Conservation (phyloP, 1,140 invertebrate species). For the Ditylenchus dipsaci region DNA sequence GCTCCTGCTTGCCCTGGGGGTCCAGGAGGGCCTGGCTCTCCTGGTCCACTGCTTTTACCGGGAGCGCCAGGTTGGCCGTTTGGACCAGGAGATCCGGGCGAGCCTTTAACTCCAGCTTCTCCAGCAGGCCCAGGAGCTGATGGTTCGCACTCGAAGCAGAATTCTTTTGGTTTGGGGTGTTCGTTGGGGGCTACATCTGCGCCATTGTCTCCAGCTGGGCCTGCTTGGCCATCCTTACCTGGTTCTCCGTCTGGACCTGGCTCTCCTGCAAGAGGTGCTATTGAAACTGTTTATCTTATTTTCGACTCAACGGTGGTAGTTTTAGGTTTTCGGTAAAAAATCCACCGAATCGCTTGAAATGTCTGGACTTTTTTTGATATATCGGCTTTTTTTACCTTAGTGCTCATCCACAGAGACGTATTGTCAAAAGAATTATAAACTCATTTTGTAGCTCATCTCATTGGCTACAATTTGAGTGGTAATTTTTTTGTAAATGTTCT, state of each 20-base stretch:
- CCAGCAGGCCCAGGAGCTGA: conserved; percentile 16
- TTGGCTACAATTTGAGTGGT: too few relatives aligned
- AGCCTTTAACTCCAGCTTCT: conserved; percentile 1
- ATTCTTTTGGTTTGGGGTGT: conserved; percentile 11
- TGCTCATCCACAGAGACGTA: too few relatives aligned
- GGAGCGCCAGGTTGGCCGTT: conserved; percentile 20
- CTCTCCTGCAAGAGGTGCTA: background rate
- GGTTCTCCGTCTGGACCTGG: conserved; percentile 23
- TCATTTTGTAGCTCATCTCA: too few relatives aligned
- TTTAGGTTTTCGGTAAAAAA: too few relatives aligned
- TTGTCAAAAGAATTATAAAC: too few relatives aligned
- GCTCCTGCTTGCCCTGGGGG: background rate
- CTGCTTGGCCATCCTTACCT: conserved; percentile 11
- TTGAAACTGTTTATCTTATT: too few relatives aligned
- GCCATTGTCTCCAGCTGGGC: conserved; percentile 13
- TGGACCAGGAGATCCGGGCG: background rate
- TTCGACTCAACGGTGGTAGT: too few relatives aligned
- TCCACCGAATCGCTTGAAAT: too few relatives aligned
- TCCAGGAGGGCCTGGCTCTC: conserved; percentile 23
- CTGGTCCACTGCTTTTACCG: conserved; percentile 23
- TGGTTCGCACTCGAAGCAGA: conserved; percentile 15
- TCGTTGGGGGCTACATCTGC: conserved; percentile 3
- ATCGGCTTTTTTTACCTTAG: too few relatives aligned
- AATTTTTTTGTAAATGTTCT: too few relatives aligned
- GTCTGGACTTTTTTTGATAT: too few relatives aligned